Base-by-base conservation (phyloP, 2,113 vertebrate species). In the Lamprotornis superbus region DNA sequence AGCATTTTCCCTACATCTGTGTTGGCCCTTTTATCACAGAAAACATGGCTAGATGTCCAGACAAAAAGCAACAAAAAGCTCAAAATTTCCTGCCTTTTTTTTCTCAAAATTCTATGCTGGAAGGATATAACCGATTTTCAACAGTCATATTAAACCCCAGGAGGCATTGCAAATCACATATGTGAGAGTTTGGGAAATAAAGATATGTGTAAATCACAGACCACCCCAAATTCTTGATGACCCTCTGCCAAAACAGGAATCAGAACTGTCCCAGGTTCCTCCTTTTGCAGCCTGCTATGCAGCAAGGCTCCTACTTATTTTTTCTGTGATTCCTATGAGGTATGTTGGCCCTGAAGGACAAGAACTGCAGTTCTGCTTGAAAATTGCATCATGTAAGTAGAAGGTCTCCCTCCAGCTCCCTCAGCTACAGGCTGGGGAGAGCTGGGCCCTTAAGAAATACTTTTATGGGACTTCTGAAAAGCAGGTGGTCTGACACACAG, bases 401-500 rank as follows among this genome's bases (percentile, higher is more conserved):
- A 24, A 68, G 42, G n/a, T 55, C 85, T 94, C 76, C 76, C 80
- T 92, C 33, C 80, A 90, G 68, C 80, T 83, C 59, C 52, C 63
- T 28, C 44, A 78, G 49, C 13, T 37, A 84, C 27, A 31, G 30
- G 30, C 4, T 83, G 82, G 15, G 33, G 55, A 91, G 78, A 90
- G 35, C n/a, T 44, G 65, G 76, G 93, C 82, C 90, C 87, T 93
- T 63, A n/a, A 94, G 87, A 96, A 95, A 94, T 37, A 53, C 16
- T 86, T 80, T 68, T 64, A 59, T 63, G 60, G 44, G 79, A 78
- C 68, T 88, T 90, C 15, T 88, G 68, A 92, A 88, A 95, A 90
- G 75, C 82, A 92, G 87, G 92, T 92, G 90, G 93, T 93, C 94
- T 39, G 2, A 96, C 3, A 33, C 35, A 71, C 52, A 85, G 77